Evolutionary conservation across 2,797 vertebrate species (phyloP).

Genomic region (Brachyrhaphis roseni): DNA sequence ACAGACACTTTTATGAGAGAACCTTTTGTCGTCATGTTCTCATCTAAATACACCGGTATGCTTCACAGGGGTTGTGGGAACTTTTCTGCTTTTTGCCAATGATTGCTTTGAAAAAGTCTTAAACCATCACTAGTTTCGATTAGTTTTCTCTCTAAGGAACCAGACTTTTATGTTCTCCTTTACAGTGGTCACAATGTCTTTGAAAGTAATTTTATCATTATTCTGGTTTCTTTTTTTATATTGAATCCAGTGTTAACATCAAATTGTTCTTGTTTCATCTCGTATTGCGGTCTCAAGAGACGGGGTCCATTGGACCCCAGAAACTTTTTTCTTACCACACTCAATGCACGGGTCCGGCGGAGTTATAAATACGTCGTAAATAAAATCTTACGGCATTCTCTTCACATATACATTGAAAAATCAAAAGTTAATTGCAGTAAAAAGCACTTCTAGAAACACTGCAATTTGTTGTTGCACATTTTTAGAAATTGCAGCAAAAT

Average conservation of each 20-base stretch:
- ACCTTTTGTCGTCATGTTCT: conserved; percentile 89
- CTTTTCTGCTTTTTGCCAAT: background rate
- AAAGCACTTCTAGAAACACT: background rate
- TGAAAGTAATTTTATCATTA: background rate
- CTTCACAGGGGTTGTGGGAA: background rate
- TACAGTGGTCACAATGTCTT: background rate
- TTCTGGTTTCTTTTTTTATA: background rate
- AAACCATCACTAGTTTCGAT: background rate
- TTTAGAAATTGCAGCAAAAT: background rate
- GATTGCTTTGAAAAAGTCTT: background rate
- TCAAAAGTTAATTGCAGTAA: background rate
- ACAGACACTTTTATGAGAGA: conserved; percentile 86
- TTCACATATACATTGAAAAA: background rate
- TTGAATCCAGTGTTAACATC: background rate
- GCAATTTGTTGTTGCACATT: background rate
- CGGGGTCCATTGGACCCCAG: too few relatives aligned
- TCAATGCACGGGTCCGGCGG: too few relatives aligned
- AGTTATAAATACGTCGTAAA: background rate
- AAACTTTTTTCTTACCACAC: too few relatives aligned
- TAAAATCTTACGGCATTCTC: background rate
- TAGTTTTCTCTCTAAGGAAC: background rate
- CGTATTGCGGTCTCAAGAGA: background rate
- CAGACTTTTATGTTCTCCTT: background rate
- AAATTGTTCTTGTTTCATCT: background rate
- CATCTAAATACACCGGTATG: conserved; percentile 73